These are phyloP conservation scores for Athalia cordata DNA, from an alignment of 2,888 invertebrate genomes.

Conservation along the genomic window DNA sequence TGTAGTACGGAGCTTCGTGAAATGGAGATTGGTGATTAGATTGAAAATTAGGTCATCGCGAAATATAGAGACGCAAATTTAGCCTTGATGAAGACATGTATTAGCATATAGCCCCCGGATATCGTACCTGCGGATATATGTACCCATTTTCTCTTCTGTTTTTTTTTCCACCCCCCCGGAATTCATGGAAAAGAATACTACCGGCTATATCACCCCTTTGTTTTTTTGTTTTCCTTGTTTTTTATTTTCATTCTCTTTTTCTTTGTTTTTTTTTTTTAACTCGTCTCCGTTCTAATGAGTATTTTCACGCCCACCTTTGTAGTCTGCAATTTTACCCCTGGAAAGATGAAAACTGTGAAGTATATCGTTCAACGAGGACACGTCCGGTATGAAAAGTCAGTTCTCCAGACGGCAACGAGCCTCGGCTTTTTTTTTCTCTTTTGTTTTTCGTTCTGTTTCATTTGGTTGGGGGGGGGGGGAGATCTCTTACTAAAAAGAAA, in stretches of 20 bases:
- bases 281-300: slow-evolving; percentile 9
- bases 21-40: slow-evolving; percentile 29
- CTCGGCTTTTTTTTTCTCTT: too few species aligned
- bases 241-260: background rate
- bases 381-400: slow-evolving; percentile 9
- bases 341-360: slow-evolving; percentile 21
- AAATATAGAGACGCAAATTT: slow-evolving; percentile 13
- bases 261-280: background rate
- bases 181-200: slow-evolving; percentile 4
- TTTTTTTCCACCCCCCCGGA: background rate
- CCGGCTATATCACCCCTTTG: background rate
- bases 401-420: too few species aligned
- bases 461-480: too few species aligned
- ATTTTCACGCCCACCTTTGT: slow-evolving; percentile 25
- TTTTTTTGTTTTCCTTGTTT: background rate
- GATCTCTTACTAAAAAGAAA: too few species aligned
- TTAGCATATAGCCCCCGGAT: background rate
- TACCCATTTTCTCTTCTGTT: background rate
- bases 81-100: background rate
- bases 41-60: slow-evolving; percentile 12
- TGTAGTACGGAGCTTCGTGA: background rate
- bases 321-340: background rate
- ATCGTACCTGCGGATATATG: background rate
- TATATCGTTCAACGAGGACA: slow-evolving; percentile 15
- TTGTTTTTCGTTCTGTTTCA: too few species aligned